Conservation (phyloP, 1,140 invertebrate genomes). For the Acromyrmex charruanus region DNA sequence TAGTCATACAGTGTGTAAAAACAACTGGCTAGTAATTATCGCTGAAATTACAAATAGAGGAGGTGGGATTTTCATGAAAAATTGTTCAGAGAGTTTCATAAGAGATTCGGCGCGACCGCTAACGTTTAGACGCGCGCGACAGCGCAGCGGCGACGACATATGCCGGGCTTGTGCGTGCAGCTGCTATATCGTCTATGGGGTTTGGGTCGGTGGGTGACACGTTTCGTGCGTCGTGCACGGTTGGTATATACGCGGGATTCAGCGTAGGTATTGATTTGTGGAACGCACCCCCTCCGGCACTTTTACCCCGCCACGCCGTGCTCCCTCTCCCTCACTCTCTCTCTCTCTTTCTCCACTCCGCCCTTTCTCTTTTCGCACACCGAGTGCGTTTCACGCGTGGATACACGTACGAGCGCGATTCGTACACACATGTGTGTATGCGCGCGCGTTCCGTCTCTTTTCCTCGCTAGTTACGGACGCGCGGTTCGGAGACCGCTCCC, state of each 20-base stretch:
- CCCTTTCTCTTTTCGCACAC: conserved; percentile 13
- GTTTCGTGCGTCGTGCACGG: conserved; percentile 79
- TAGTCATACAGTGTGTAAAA: not conserved
- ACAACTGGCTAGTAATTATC: not conserved
- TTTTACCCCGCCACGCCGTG: conserved; percentile 49
- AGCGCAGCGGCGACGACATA: conserved; percentile 62
- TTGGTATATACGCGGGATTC: conserved; percentile 70
- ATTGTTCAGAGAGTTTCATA: not conserved
- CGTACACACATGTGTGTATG: not conserved
- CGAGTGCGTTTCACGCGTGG: conserved; percentile 47
- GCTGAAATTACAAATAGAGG: not conserved
- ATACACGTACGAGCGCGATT: conserved; percentile 6
- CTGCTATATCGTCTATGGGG: conserved; percentile 78
- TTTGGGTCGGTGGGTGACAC: conserved; percentile 85
- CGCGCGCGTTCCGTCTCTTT: conserved; percentile 48
- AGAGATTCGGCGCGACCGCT: conserved; percentile 42
- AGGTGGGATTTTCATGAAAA: not conserved
- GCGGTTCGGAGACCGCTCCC: conserved; percentile 69
- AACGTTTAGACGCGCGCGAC: conserved; percentile 1
- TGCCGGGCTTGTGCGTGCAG: conserved; percentile 75
- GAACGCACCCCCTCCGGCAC: conserved; percentile 76
- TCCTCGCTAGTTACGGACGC: conserved; percentile 53
- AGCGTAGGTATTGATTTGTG: conserved; percentile 85
- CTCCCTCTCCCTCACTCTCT: conserved; percentile 58
- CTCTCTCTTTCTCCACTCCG: conserved; percentile 53